Evolutionary conservation across 2,113 vertebrate genomes (phyloP).

Genomic region (Podilymbus podiceps): DNA sequence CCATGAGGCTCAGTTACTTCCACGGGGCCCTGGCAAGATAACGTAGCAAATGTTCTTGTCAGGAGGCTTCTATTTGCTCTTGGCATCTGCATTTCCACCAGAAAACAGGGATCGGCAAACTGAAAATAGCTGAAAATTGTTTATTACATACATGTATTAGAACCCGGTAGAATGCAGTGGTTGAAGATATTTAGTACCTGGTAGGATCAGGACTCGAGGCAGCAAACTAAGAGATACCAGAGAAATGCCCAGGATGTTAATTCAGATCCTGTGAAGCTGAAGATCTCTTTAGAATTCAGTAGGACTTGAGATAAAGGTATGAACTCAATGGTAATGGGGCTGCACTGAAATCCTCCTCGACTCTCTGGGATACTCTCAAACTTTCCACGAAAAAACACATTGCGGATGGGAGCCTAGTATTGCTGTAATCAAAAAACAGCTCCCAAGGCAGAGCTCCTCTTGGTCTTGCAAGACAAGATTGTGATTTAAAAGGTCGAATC

Average conservation of each 20-base stretch:
- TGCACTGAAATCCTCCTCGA: neutral
- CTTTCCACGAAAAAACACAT: neutral
- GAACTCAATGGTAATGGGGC: neutral
- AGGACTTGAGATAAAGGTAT: neutral
- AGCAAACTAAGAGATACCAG: neutral
- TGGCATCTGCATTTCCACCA: neutral
- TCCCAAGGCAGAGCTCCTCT: neutral
- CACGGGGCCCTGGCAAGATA: neutral
- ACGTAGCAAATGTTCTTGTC: neutral
- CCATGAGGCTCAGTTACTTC: fast-evolving
- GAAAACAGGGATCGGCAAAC: neutral
- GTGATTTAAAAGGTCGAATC: neutral
- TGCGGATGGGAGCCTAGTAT: too few species aligned
- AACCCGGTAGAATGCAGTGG: neutral
- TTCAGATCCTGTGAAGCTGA: neutral
- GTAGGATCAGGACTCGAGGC: neutral
- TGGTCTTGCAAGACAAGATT: neutral
- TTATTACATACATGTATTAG: neutral
- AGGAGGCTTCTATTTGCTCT: neutral
- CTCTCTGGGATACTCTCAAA: neutral
- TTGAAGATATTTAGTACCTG: neutral
- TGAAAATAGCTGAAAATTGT: neutral
- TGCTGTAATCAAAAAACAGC: neutral
- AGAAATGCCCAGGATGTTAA: neutral
- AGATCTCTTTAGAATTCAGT: neutral